Evolutionary conservation across 2,113 vertebrate genomes (phyloP).

Genomic region (Tragelaphus scriptus): DNA sequence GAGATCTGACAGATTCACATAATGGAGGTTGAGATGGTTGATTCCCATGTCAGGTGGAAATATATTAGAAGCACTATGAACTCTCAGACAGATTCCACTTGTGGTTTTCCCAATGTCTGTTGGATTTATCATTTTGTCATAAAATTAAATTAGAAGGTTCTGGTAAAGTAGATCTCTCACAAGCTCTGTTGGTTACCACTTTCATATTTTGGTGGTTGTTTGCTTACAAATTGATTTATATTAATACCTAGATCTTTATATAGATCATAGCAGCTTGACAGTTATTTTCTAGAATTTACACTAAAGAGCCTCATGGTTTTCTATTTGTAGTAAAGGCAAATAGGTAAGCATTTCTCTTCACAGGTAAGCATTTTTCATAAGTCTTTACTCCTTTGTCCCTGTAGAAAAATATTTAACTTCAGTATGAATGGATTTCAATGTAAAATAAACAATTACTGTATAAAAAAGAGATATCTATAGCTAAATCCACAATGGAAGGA

Average conservation of each 20-base stretch:
- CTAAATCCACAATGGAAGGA: neutral
- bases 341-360: neutral
- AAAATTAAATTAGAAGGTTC: neutral
- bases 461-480: neutral
- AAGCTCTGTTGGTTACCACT: neutral
- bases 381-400: neutral
- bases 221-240: slow-evolving; percentile 30
- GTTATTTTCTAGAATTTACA: slow-evolving; percentile 4
- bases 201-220: neutral
- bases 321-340: neutral
- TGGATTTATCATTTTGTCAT: neutral
- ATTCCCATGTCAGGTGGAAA: neutral
- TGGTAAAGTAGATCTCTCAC: neutral
- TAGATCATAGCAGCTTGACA: neutral
- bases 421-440: slow-evolving; percentile 14
- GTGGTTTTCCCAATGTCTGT: neutral
- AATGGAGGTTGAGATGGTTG: neutral
- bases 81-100: neutral
- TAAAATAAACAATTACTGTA: slow-evolving; percentile 20
- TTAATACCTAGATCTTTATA: slow-evolving; percentile 11
- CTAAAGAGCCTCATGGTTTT: neutral
- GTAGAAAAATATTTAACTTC: slow-evolving; percentile 25
- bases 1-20: neutral
- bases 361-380: neutral
- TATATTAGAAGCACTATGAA: neutral